Percentiles rank a stretch among this genome's conserved stretches.
Conservation (phyloP, 2,113 vertebrate genomes). For the Pantherophis guttatus region DNA sequence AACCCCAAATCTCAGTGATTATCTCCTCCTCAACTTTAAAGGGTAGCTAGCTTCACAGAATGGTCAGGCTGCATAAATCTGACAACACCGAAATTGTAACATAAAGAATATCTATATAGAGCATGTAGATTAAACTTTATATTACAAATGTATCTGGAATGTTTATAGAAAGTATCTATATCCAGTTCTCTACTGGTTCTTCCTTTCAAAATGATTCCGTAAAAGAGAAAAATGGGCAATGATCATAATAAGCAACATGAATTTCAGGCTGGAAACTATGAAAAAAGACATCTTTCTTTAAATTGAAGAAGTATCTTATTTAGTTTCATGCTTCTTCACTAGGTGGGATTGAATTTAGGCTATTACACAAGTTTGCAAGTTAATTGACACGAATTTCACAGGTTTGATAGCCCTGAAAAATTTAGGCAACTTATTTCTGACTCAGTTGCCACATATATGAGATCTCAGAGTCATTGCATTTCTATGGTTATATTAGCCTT, state of each 20-base stretch:
- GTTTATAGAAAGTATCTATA: not conserved
- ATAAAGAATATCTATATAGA: not conserved
- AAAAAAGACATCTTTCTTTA: not conserved
- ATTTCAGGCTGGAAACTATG: not conserved
- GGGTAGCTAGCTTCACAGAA: not conserved
- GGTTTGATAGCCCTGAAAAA: not conserved
- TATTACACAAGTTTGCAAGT: not conserved
- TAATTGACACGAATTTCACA: not conserved
- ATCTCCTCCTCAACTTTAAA: not conserved
- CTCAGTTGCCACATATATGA: not conserved
- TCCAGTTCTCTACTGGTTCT: not conserved
- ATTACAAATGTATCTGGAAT: not conserved
- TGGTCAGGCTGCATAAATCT: not conserved
- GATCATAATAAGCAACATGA: not conserved
- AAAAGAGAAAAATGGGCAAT: not conserved
- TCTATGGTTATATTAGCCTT: not conserved
- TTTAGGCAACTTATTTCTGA: not conserved
- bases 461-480: not conserved
- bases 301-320: not conserved
- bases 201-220: not conserved
- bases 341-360: not conserved
- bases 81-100: not conserved
- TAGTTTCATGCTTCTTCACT: not conserved
- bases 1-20: not conserved
- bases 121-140: not conserved